Conservation (phyloP, 1,140 invertebrate genomes). For the Ephestia elutella region DNA sequence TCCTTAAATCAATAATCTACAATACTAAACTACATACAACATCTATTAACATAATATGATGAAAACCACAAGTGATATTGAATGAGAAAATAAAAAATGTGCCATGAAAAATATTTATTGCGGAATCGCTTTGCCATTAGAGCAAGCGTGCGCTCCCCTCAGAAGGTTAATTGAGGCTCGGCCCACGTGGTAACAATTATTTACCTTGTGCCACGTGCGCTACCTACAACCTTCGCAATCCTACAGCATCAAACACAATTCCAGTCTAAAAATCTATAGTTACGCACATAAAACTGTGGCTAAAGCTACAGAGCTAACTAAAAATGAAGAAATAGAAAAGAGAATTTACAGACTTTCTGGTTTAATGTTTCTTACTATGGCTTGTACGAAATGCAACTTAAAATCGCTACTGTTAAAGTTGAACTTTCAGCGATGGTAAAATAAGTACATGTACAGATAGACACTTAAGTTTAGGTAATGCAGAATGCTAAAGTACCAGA, state of each 20-base stretch:
- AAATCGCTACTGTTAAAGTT: conserved; percentile 29
- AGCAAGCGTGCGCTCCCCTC: conserved; percentile 45
- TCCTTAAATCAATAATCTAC: background rate
- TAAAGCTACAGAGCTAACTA: conserved; percentile 64
- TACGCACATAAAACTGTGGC: conserved; percentile 35
- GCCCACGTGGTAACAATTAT: conserved; percentile 69
- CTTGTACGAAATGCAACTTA: conserved; percentile 32
- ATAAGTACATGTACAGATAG: conserved; percentile 2
- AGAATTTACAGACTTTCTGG: conserved; percentile 64
- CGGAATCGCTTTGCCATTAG: conserved; percentile 34
- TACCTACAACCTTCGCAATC: background rate
- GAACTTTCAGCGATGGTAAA: conserved; percentile 25
- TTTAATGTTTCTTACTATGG: conserved; percentile 45
- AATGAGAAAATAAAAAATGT: background rate
- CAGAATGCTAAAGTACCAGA: conserved; percentile 43
- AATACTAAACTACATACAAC: background rate
- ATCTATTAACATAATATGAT: background rate
- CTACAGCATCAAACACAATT: conserved; percentile 1
- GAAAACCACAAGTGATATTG: background rate
- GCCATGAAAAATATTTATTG: conserved; percentile 13
- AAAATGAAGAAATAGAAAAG: conserved; percentile 67
- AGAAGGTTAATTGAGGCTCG: conserved; percentile 57
- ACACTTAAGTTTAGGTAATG: conserved; percentile 6
- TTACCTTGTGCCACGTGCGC: conserved; percentile 63
- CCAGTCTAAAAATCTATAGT: conserved; percentile 6